Base-by-base conservation (phyloP, 2,797 vertebrate species). In the Lepilemur septentrionalis region DNA sequence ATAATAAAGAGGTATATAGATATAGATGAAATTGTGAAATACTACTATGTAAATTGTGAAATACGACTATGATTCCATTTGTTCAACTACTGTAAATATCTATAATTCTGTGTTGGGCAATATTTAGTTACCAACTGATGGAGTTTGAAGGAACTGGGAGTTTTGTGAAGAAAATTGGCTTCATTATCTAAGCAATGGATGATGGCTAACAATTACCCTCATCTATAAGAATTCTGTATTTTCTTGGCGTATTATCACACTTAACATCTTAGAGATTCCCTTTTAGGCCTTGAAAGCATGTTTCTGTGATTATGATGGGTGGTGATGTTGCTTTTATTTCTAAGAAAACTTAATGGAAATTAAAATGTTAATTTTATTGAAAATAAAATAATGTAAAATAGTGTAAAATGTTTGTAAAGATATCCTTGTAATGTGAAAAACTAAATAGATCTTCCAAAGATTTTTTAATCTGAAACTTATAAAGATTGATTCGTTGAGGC, bases 291-390 rank as follows among this genome's bases (percentile, higher is more conserved):
- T 73, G 83, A 87, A 46, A 41, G 9, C 15, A 4, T 50, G 35
- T 9, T 55, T 75, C 73, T 92, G 5, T 79, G 32, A 12, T 82
- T 69, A 89, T 93, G 55, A 84, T 52, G 50, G 32, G 30, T 84
- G 43, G 23, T 46, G 22, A 38, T 69, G 30, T 7, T 72, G 59
- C 22, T 38, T 70, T 81, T 86, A 43, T 82, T 91, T 87, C 50
- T 79, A 69, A 93, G 72, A 81, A 83, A 94, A 88, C 50, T 15
- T 67, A 57, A 75, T 96, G 63, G 59, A 92, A 73, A 83, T 78
- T 55, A 75, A 88, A 90, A 76, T 41, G 12, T 65, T 78, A 79
- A n/a, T n/a, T n/a, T n/a, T n/a, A n/a, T n/a, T n/a, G n/a, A n/a
- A n/a, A n/a, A n/a, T n/a, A n/a, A n/a, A n/a, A n/a, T n/a, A n/a